Conservation (phyloP, 2,113 vertebrate genomes). For the Zosterops japonicus region DNA sequence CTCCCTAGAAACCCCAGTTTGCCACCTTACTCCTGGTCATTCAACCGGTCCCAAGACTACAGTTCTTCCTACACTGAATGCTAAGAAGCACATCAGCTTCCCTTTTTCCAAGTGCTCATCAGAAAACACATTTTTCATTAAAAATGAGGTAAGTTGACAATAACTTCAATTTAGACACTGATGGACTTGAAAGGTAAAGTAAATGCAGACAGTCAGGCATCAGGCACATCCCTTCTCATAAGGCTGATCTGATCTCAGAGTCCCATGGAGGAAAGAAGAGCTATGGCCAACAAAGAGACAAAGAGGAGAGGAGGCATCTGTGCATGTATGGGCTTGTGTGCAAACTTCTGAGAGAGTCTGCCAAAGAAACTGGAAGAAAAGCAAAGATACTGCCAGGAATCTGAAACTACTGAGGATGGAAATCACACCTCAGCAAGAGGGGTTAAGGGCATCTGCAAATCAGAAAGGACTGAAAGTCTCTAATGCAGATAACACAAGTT, state of each 20-base stretch:
- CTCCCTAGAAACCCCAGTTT: not conserved
- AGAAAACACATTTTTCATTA: not conserved
- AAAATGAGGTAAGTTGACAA: not conserved
- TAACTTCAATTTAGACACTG: not conserved
- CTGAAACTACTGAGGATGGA: not conserved
- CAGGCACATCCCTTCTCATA: not conserved
- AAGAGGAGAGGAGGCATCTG: not conserved
- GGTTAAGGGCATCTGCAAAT: not conserved
- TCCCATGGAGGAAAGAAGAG: not conserved
- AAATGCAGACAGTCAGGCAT: not conserved
- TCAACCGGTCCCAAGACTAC: not conserved
- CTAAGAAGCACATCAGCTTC: not conserved
- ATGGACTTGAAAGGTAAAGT: not conserved
- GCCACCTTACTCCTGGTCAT: not conserved
- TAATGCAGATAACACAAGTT: not conserved
- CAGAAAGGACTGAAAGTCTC: not conserved
- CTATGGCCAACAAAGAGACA: not conserved
- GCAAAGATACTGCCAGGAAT: not conserved
- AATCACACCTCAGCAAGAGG: not conserved
- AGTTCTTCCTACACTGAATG: not conserved
- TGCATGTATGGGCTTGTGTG: accelerated
- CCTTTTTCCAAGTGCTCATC: not conserved
- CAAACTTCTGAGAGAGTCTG: not conserved
- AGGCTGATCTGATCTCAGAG: not conserved
- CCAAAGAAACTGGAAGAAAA: not conserved